These are phyloP conservation scores for Scylla paramamosain DNA, from an alignment of 1,140 invertebrate species.

Conservation along the genomic window DNA sequence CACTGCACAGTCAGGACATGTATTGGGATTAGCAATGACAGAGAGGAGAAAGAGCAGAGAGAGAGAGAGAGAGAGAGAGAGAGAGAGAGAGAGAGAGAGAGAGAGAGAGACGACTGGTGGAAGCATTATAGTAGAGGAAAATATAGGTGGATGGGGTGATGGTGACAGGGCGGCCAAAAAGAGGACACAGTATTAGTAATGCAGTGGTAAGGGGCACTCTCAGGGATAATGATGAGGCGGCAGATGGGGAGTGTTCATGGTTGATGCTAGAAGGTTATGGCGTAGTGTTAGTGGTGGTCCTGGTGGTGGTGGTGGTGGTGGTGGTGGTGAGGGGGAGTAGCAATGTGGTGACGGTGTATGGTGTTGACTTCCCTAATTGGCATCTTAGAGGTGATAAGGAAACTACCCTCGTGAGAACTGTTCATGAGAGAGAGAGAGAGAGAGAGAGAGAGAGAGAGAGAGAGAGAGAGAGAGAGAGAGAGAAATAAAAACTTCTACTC, in stretches of 20 bases:
- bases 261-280: too few species aligned
- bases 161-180: neutral
- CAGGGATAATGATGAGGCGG: too few species aligned
- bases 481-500: neutral
- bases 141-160: neutral
- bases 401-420: neutral
- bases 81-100: neutral
- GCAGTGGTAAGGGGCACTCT: too few species aligned
- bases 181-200: too few species aligned
- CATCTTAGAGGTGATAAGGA: neutral
- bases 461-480: neutral
- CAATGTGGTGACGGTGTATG: too few species aligned
- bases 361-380: conserved; percentile 6
- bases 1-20: too few species aligned
- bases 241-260: too few species aligned
- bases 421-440: neutral
- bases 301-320: too few species aligned
- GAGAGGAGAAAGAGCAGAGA: neutral
- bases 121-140: neutral
- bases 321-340: too few species aligned
- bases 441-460: neutral
- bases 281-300: too few species aligned
- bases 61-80: neutral
- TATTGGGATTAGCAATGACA: neutral
- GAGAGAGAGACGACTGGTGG: neutral